Conservation (phyloP, 2,888 invertebrate genomes). For the Lottia scabra region DNA sequence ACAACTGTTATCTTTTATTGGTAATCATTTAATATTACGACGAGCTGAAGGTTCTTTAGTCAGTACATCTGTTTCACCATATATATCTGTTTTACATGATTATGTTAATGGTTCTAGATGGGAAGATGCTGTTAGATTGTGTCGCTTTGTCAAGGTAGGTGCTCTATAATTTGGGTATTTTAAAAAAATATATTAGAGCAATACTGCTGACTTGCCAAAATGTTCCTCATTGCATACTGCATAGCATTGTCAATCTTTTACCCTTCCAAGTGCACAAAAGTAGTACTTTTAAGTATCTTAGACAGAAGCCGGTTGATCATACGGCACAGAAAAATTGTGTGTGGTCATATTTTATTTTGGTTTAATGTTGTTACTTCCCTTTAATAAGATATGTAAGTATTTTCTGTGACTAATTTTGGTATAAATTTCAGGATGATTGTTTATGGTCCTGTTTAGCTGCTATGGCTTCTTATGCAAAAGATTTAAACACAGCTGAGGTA, state of each 20-base stretch:
- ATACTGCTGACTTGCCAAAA: too few relatives aligned
- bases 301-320: too few relatives aligned
- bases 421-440: conserved; percentile 56
- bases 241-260: too few relatives aligned
- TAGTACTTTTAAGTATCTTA: too few relatives aligned
- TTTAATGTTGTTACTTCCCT: too few relatives aligned
- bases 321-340: too few relatives aligned
- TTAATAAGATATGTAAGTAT: too few relatives aligned
- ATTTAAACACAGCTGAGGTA: conserved; percentile 91
- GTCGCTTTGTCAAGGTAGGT: conserved; percentile 76
- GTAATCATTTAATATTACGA: conserved; percentile 85
- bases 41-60: conserved; percentile 90
- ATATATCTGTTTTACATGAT: conserved; percentile 75
- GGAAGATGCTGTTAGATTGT: conserved; percentile 85
- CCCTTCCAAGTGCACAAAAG: too few relatives aligned
- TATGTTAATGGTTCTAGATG: conserved; percentile 78
- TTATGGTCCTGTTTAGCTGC: conserved; percentile 96
- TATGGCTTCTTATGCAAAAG: conserved; percentile 86
- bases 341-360: too few relatives aligned
- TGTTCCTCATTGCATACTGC: too few relatives aligned
- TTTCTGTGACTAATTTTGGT: background rate
- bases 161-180: background rate
- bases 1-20: conserved; percentile 83
- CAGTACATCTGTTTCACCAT: conserved; percentile 80
- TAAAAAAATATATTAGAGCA: too few relatives aligned